Base-by-base conservation (phyloP, 2,113 vertebrate genomes). In the Cacatua alba region DNA sequence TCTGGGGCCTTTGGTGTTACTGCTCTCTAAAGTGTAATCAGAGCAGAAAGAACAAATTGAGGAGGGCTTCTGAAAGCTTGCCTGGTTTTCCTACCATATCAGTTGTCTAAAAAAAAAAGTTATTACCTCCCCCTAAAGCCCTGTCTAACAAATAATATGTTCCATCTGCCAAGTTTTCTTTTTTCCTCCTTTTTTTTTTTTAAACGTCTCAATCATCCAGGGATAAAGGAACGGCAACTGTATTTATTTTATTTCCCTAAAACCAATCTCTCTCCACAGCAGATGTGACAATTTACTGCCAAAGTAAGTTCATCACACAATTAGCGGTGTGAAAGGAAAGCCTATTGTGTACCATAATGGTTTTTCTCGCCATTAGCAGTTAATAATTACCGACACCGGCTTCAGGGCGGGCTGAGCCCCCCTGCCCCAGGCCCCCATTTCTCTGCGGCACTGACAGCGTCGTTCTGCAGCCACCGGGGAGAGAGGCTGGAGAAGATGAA, bases 281-380 rank as follows among this genome's bases (percentile, higher is more conserved):
- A 98, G 97, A 97, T 98, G 97, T 96, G 97, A 97, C 96, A 98
- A 97, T 98, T 97, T 97, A 90, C 89, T 95, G 90, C 94, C 97
- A 92, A 97, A 98, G 97, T 90, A 95, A 97, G 88, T 98, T 97
- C 95, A 97, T 98, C 88, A 88, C 94, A 82, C 97, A 98, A 98
- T 98, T 98, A 98, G 97, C 39, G 85, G 97, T 97, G 96, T 96
- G 97, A 98, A 97, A 96, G 96, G 95, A 97, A 97, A 97, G 95
- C 95, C 95, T 94, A 96, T 98, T 98, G 97, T 93, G 95, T 88
- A n/a, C 82, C 95, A 69, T 94, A 97, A 96, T 97, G 87, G 91
- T 85, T 97, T 95, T 98, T 96, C 82, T 98, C 96, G 49, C 97
- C 96, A 98, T 97, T 98, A 98, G 97, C 97, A 95, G 96, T 97